These are phyloP conservation scores for Latrodectus geometricus DNA, from an alignment of 1,140 invertebrate species.

Conservation along the genomic window DNA sequence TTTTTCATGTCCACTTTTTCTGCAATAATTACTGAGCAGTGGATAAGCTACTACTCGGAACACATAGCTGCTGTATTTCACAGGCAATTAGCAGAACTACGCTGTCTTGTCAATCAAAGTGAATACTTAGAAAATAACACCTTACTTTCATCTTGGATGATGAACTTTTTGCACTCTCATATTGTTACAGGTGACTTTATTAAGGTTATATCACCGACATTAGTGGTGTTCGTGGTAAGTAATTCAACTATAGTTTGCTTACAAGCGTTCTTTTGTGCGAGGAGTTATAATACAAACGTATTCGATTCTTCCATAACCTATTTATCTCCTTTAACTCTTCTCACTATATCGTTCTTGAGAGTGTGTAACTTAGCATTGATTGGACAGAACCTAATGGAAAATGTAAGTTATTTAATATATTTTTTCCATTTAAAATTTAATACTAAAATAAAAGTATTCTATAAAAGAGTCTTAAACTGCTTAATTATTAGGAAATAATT, in stretches of 20 bases:
- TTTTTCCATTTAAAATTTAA: neutral
- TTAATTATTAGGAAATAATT: too few relatives aligned
- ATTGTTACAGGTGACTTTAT: neutral
- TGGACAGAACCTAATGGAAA: neutral
- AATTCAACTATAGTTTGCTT: conserved; percentile 4
- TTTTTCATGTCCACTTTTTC: neutral
- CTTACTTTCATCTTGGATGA: neutral
- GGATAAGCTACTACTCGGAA: neutral
- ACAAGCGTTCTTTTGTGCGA: neutral
- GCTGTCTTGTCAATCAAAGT: neutral
- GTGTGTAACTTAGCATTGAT: neutral
- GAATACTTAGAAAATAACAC: neutral
- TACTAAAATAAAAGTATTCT: too few relatives aligned
- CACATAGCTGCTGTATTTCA: neutral
- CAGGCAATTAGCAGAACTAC: neutral
- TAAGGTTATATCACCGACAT: neutral
- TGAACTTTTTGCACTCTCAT: neutral
- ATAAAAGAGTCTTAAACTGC: too few relatives aligned
- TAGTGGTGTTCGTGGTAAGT: neutral
- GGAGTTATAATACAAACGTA: neutral
- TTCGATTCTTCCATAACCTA: neutral
- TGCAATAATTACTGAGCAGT: neutral
- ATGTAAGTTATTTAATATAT: neutral
- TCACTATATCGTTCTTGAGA: neutral
- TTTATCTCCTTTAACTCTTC: neutral